Evolutionary conservation across 2,797 vertebrate species (phyloP), one percentile per base, ranked within the genome.

Genomic region (Tangara arthus): DNA sequence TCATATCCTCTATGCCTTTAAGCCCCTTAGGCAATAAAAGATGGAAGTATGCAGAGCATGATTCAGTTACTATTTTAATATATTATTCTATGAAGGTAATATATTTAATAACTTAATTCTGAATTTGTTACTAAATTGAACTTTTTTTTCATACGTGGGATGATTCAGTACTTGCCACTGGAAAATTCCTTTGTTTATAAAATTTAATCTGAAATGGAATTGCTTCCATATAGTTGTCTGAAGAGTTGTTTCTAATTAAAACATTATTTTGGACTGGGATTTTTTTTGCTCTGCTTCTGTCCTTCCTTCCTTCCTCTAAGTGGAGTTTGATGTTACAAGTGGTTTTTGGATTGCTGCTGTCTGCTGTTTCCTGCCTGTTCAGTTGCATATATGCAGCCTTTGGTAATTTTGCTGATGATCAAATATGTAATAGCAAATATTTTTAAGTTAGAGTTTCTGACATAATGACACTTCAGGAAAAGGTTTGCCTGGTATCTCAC

Each of bases 91-190:
- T 50, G 24, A 68, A 47, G 9, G 14, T 52, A 77, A 46, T 63
- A 15, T 60, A 44, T 44, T 57, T 61, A 53, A 59, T 55, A 46
- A 26, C 32, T 87, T 63, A 47, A 55, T 64, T 57, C 50, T 60
- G 7, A 76, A 60, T 61, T 82, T 66, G 7, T 82, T 86, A n/a
- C 37, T 86, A 70, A 57, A 52, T 4, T 6, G 7, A 63, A 10
- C 3, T 18, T 1, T 57, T 63, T 71, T 87, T 87, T 46, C 8
- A 5, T 78, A n/a, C 0, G 0, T 41, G 32, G 9, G 5, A 47
- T 68, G n/a, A 84, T 64, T 77, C 27, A 70, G 14, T 77, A 61
- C 8, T 80, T 87, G n/a, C 34, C 41, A 56, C 30, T 11, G 15
- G 27, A 72, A 72, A 76, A 60, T 35, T 68, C 7, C 15, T 52